These are phyloP conservation scores for Didymodactylos carnosus DNA, from an alignment of 2,888 invertebrate genomes.

Conservation along the genomic window DNA sequence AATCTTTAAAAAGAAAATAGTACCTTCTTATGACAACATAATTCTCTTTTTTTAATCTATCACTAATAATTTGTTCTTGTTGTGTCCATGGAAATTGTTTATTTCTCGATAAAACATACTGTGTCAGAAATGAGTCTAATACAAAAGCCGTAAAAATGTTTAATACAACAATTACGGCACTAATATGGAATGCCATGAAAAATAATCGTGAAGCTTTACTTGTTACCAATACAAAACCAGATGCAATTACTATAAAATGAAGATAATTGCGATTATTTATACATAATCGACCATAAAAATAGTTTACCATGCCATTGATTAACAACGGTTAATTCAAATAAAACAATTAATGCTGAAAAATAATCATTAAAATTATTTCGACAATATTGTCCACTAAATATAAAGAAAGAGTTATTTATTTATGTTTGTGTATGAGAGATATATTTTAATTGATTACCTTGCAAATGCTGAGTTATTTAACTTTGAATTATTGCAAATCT, in stretches of 20 bases:
- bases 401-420: neutral
- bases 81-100: neutral
- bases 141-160: conserved; percentile 39
- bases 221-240: conserved; percentile 34
- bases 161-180: conserved; percentile 34
- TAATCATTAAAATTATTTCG: conserved; percentile 38
- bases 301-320: conserved; percentile 39
- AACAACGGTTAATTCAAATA: conserved; percentile 38
- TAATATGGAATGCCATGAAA: conserved; percentile 35
- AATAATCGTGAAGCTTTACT: conserved; percentile 31
- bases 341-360: conserved; percentile 31
- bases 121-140: conserved; percentile 37
- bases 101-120: conserved; percentile 17
- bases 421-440: neutral
- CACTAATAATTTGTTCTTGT: neutral
- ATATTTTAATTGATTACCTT: conserved; percentile 3
- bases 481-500: conserved; percentile 27
- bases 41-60: neutral
- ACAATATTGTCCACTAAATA: conserved; percentile 29
- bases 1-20: too few species aligned
- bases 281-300: conserved; percentile 21
- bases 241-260: conserved; percentile 23
- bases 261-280: conserved; percentile 6
- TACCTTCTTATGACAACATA: neutral
- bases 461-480: conserved; percentile 30